Evolutionary conservation across 2,113 vertebrate genomes (phyloP).

Genomic region (Rutilus rutilus): DNA sequence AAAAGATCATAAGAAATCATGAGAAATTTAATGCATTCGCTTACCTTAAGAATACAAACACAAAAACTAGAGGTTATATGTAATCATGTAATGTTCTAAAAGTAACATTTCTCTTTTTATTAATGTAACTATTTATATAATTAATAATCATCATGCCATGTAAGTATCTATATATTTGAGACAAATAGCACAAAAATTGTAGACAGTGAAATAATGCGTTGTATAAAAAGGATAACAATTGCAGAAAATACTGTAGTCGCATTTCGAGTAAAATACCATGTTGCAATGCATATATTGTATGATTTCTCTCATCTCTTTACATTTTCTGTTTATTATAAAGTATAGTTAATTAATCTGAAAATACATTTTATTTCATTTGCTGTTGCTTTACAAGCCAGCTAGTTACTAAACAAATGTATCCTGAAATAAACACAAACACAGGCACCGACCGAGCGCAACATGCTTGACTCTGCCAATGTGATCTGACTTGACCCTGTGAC

Average conservation of each 20-base stretch:
- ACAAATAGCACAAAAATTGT: neutral
- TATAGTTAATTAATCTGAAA: neutral
- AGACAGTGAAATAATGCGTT: neutral
- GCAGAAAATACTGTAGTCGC: neutral
- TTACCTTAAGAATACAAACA: neutral
- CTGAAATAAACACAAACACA: constrained; percentile 32
- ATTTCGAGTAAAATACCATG: neutral
- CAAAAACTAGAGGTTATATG: too few species aligned
- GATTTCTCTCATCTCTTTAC: neutral
- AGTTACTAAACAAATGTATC: constrained; percentile 1
- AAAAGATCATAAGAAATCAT: neutral
- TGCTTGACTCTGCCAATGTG: constrained; percentile 34
- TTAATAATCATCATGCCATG: too few species aligned
- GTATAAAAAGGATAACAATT: neutral
- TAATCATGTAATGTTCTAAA: too few species aligned
- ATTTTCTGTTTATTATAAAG: neutral
- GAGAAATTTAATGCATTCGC: neutral
- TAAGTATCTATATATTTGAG: neutral
- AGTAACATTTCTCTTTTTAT: neutral
- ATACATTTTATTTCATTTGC: neutral
- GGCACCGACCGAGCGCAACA: constrained; percentile 1
- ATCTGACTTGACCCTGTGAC: constrained; percentile 46
- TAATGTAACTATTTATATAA: neutral
- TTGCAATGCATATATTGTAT: neutral
- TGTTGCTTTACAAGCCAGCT: neutral